phyloP scores from a whole-genome alignment of 2,888 invertebrate genomes.

The Thereva nobilitata region DNA sequence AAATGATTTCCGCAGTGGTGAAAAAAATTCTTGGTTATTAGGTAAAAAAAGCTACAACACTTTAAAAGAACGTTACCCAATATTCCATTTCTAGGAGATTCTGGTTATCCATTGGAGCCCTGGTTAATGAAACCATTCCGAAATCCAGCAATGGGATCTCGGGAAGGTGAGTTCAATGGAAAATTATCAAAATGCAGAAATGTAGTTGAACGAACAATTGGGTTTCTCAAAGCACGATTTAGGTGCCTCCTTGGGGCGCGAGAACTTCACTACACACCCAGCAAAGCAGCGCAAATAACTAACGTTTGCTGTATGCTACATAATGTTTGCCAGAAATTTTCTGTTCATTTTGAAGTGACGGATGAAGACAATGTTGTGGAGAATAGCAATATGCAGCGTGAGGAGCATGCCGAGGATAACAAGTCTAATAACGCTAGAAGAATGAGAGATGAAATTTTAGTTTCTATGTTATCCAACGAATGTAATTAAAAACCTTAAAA shows the following conservation, averaged over 20 bases:
- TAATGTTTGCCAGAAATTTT: not conserved
- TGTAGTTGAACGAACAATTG: constrained; percentile 2
- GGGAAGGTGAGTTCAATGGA: not conserved
- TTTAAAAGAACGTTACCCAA: not conserved
- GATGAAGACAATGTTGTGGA: too few relatives aligned
- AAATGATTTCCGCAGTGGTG: not conserved
- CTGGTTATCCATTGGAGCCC: not conserved
- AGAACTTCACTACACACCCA: not conserved
- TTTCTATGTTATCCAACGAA: too few relatives aligned
- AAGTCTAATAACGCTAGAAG: too few relatives aligned
- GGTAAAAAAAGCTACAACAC: not conserved
- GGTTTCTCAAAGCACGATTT: constrained; percentile 3
- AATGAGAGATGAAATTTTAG: too few relatives aligned
- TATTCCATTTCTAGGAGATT: not conserved
- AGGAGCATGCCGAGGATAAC: too few relatives aligned
- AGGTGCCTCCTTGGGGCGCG: not conserved
- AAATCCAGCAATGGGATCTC: not conserved
- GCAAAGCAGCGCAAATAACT: not conserved
- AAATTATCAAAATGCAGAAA: not conserved
- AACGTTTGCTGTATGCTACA: constrained; percentile 1
- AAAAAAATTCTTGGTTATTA: not conserved
- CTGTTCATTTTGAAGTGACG: too few relatives aligned
- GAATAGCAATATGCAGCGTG: too few relatives aligned
- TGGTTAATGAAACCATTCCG: not conserved
- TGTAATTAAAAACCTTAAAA: too few relatives aligned